phyloP scores from a whole-genome alignment of 2,113 vertebrate species.

The Bufo bufo region DNA sequence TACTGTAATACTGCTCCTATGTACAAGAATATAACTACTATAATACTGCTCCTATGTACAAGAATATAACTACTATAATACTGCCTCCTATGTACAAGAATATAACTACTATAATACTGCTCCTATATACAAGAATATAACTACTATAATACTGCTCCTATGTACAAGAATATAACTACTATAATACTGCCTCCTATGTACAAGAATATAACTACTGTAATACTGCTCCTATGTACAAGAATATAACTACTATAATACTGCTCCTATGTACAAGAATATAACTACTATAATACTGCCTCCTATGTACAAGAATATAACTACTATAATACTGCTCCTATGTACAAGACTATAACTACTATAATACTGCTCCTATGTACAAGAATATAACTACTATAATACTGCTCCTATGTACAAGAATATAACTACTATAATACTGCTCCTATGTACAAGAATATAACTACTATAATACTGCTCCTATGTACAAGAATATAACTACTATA shows the following conservation, averaged over 20 bases:
- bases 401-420: too few species aligned
- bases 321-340: too few species aligned
- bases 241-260: slow-evolving; percentile 10
- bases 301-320: too few species aligned
- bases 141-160: not conserved
- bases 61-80: slow-evolving; percentile 13
- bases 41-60: not conserved
- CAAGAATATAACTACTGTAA: slow-evolving; percentile 13
- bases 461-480: too few species aligned
- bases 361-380: too few species aligned
- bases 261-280: not conserved
- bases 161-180: slow-evolving; percentile 7
- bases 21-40: too few species aligned
- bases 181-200: not conserved
- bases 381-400: too few species aligned
- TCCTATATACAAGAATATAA: not conserved
- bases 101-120: slow-evolving; percentile 4
- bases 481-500: too few species aligned
- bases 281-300: not conserved
- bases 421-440: too few species aligned
- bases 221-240: not conserved
- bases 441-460: too few species aligned
- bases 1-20: too few species aligned
- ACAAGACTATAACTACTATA: too few species aligned
- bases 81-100: not conserved